phyloP scores from a whole-genome alignment of 1,140 invertebrate species.

The Platyscapa corneri region DNA sequence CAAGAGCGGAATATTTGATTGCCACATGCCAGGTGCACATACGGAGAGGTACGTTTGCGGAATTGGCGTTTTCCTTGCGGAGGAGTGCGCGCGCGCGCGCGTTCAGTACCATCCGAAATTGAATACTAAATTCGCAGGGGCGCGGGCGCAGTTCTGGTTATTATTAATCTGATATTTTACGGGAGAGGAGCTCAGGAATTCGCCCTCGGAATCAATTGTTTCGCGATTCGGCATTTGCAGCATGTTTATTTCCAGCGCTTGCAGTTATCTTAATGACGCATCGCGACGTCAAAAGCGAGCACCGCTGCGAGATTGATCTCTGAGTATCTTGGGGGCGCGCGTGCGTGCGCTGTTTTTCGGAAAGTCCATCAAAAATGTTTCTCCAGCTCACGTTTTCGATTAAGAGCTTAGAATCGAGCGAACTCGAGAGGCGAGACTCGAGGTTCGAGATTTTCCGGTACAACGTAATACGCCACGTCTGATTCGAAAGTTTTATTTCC shows the following conservation, averaged over 20 bases:
- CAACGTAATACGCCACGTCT: too few relatives aligned
- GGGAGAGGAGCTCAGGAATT: background rate
- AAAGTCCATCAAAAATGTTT: too few relatives aligned
- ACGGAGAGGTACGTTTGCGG: conserved; percentile 18
- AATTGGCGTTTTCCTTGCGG: conserved; percentile 40
- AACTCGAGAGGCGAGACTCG: too few relatives aligned
- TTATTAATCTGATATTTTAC: conserved; percentile 40
- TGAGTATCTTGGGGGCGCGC: too few relatives aligned
- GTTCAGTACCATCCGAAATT: conserved; percentile 6
- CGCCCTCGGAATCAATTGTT: conserved; percentile 4
- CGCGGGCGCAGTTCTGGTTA: background rate
- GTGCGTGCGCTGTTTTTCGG: too few relatives aligned
- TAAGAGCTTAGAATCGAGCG: too few relatives aligned
- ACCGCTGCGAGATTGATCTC: too few relatives aligned
- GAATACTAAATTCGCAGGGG: conserved; percentile 42
- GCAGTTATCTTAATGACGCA: background rate
- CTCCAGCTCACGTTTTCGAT: too few relatives aligned
- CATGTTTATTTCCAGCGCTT: background rate
- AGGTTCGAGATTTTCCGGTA: too few relatives aligned
- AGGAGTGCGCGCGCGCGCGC: background rate
- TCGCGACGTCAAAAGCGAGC: too few relatives aligned
- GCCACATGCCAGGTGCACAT: background rate
- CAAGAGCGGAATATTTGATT: conserved; percentile 43
- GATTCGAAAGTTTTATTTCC: too few relatives aligned
- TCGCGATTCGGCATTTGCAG: background rate